phyloP scores from a whole-genome alignment of 2,888 invertebrate genomes.

The Branchipolynoe longqiensis region DNA sequence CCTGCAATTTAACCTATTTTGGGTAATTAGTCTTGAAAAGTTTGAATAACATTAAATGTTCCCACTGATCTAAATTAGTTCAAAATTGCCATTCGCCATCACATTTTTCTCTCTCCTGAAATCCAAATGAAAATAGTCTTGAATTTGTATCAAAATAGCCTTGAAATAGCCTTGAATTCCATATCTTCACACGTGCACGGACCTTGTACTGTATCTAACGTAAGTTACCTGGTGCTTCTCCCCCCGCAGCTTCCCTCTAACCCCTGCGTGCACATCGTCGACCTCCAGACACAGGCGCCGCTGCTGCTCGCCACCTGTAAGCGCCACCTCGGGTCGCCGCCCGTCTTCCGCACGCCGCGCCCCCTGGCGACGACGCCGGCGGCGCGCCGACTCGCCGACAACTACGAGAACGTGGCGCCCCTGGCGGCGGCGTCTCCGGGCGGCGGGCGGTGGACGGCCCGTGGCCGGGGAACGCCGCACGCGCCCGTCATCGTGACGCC shows the following conservation, averaged over 20 bases:
- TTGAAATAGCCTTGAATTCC: too few relatives aligned
- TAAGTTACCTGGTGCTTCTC: neutral
- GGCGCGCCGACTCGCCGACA: neutral
- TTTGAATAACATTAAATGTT: too few relatives aligned
- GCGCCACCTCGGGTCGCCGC: neutral
- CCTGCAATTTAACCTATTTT: too few relatives aligned
- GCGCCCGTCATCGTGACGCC: conserved; percentile 44
- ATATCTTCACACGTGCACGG: too few relatives aligned
- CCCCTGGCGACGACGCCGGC: conserved; percentile 21
- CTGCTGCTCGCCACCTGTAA: conserved; percentile 22
- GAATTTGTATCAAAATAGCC: too few relatives aligned
- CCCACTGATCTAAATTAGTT: too few relatives aligned
- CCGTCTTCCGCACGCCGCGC: neutral
- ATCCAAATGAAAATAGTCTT: too few relatives aligned
- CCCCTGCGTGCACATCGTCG: conserved; percentile 57
- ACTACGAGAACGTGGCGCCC: conserved; percentile 39
- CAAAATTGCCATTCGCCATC: too few relatives aligned
- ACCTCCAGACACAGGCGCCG: conserved; percentile 20
- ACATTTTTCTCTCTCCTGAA: too few relatives aligned
- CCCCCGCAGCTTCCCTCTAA: conserved; percentile 28
- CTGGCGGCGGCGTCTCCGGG: neutral
- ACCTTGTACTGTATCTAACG: too few relatives aligned
- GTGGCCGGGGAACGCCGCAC: neutral
- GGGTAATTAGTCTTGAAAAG: too few relatives aligned
- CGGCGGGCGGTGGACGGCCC: neutral